These are phyloP conservation scores for Halictus rubicundus DNA, from an alignment of 1,140 invertebrate species.

Conservation along the genomic window DNA sequence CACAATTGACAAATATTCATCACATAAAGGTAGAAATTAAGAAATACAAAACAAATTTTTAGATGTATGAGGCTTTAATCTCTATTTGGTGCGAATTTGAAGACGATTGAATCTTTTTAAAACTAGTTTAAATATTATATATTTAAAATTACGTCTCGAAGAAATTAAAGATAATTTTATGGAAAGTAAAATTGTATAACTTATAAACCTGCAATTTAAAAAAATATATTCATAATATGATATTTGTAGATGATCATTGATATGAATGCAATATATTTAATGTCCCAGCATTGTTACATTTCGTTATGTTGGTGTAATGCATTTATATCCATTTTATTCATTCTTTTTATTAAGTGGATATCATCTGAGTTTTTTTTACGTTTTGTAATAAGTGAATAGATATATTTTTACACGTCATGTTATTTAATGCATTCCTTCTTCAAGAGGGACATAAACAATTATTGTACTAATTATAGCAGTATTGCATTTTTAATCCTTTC, in stretches of 20 bases:
- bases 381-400: too few species aligned
- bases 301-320: too few species aligned
- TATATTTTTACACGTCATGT: too few species aligned
- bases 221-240: too few species aligned
- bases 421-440: too few species aligned
- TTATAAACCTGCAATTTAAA: neutral
- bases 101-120: neutral
- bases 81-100: neutral
- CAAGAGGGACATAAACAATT: too few species aligned
- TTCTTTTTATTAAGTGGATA: too few species aligned
- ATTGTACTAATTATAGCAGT: too few species aligned
- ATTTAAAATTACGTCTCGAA: conserved; percentile 7
- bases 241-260: neutral
- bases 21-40: conserved; percentile 99
- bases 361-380: too few species aligned
- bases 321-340: too few species aligned
- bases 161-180: conserved; percentile 16
- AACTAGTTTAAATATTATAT: conserved; percentile 20
- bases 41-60: conserved; percentile 96
- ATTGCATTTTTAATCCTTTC: too few species aligned
- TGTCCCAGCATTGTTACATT: neutral
- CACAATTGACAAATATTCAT: conserved; percentile 98
- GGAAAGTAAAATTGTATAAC: conserved; percentile 15
- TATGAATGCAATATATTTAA: neutral
- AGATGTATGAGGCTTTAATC: neutral